Evolutionary conservation across 2,888 invertebrate genomes (phyloP).

Genomic region (Protodeltote pygarga): DNA sequence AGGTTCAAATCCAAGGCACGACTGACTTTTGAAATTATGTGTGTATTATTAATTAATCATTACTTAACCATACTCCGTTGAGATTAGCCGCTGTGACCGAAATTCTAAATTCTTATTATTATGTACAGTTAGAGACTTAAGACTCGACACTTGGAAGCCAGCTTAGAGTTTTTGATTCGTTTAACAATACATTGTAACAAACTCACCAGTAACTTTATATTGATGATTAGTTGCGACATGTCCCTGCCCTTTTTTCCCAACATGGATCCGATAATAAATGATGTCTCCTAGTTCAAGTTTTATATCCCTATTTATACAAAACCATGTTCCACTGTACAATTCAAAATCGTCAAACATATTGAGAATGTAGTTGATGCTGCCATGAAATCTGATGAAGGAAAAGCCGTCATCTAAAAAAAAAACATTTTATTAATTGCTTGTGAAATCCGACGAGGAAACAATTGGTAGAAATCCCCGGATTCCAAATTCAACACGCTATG

Average conservation of each 20-base stretch:
- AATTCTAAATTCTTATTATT: no score
- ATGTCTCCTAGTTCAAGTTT: slow-evolving; percentile 88
- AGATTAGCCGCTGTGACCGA: no score
- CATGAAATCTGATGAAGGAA: slow-evolving; percentile 77
- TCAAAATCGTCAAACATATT: slow-evolving; percentile 88
- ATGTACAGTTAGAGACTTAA: no score
- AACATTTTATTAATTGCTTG: no score
- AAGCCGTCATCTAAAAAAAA: slow-evolving; percentile 86
- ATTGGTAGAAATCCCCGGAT: no score
- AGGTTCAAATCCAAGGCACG: no score
- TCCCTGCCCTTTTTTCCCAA: slow-evolving; percentile 89
- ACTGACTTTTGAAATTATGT: no score
- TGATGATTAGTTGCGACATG: slow-evolving; percentile 87
- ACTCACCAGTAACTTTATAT: slow-evolving; percentile 83
- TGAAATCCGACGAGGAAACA: no score
- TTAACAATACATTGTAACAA: neutral
- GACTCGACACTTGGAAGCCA: no score
- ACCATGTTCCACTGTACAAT: slow-evolving; percentile 89
- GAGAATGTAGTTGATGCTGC: slow-evolving; percentile 89
- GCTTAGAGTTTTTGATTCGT: neutral
- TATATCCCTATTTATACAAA: slow-evolving; percentile 87
- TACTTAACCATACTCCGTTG: no score
- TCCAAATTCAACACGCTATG: neutral
- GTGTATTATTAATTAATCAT: no score
- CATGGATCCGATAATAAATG: slow-evolving; percentile 91